Evolutionary conservation across 2,797 vertebrate genomes (phyloP).

Genomic region (Myotis daubentonii): DNA sequence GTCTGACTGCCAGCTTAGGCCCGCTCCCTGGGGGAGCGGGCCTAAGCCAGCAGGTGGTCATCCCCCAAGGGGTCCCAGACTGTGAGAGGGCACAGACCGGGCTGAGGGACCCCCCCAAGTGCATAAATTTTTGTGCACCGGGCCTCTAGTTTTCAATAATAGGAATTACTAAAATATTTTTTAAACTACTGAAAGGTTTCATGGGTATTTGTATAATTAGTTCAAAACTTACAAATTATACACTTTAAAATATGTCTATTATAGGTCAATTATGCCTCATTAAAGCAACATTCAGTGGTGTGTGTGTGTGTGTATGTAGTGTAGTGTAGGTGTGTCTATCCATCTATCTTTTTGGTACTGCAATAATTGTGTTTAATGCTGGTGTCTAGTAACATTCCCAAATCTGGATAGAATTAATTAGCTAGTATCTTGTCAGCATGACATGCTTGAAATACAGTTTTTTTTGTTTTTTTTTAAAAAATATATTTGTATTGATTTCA

Average conservation of each 20-base stretch:
- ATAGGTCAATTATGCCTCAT: neutral
- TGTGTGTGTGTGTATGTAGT: neutral
- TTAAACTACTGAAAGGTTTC: neutral
- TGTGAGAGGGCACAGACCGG: too few relatives aligned
- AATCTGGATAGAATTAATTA: constrained; percentile 15
- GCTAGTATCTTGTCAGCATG: neutral
- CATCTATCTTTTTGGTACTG: neutral
- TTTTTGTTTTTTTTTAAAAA: neutral
- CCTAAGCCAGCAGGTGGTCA: too few relatives aligned
- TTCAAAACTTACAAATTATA: neutral
- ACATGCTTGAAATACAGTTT: neutral
- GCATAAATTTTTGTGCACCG: neutral
- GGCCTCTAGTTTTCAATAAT: neutral
- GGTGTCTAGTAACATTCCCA: neutral
- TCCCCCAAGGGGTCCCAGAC: too few relatives aligned
- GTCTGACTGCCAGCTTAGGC: too few relatives aligned
- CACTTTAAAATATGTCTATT: constrained; percentile 22
- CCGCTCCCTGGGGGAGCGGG: too few relatives aligned
- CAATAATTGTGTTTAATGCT: neutral
- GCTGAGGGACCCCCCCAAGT: too few relatives aligned
- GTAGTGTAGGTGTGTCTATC: neutral
- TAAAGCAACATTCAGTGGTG: neutral
- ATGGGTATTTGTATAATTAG: neutral
- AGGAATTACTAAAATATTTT: constrained; percentile 29
- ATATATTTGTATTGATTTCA: too few relatives aligned